Evolutionary conservation across 2,113 vertebrate species (phyloP), one percentile per base, ranked within the genome.

Genomic region (Pogona vitticeps): DNA sequence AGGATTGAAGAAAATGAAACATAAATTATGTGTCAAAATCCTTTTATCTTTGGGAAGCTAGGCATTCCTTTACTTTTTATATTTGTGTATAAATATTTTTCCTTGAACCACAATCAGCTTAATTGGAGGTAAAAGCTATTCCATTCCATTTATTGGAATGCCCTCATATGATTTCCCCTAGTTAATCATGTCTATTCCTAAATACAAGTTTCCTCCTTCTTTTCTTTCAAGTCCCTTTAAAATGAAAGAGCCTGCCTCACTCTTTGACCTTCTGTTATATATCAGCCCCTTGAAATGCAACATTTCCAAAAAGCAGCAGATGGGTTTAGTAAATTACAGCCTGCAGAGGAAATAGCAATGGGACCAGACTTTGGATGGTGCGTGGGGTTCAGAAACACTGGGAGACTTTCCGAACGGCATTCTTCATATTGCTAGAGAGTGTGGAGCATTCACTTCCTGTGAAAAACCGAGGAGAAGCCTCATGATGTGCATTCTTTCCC

Each of bases 301-400:
- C 88, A 12, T 95, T 96, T 96, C 92, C 95, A 95, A 94, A 95
- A 89, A 94, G 84, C 36, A 95, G 92, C 95, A 94, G 93, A 95
- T 96, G 96, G 95, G 93, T 95, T 95, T 91, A 94, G 96, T 95
- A 96, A 96, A 96, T 96, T 95, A 94, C 92, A 96, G 93, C 88
- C 90, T 94, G 86, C 90, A 88, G 89, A 93, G 90, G 94, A 88
- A 93, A 89, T 82, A 77, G 90, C 89, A 31, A 20, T 85, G 84
- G 84, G 89, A 90, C 80, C 77, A 75, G 73, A 76, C 91, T 91
- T 85, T 85, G 86, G 91, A 91, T 75, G 67, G 80, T 91, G 85
- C 28, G n/a, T 73, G 40, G 82, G 36, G 87, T 93, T 91, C 87
- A 93, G 91, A 90, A 83, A 81, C 46, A 72, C 82, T 59, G 84